Evolutionary conservation across 2,113 vertebrate genomes (phyloP), one percentile per base, ranked within the genome.

Genomic region (Labeo rohita): DNA sequence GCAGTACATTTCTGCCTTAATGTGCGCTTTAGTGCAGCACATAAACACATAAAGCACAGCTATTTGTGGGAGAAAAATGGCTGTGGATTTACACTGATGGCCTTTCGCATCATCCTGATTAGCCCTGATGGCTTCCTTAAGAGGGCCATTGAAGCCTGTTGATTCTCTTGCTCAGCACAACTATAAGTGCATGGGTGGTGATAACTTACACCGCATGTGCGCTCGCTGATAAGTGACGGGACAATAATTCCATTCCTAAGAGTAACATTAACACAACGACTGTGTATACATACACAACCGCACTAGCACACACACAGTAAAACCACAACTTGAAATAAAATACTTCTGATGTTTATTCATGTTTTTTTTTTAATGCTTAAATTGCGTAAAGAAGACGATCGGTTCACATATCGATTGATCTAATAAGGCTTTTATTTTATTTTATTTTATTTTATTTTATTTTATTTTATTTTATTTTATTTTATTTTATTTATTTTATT

Each of bases 141-240:
- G 63, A 65, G 65, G 54, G 76, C 49, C 54, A 85, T 88, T 86
- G 61, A 63, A 16, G 79, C 59, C 59, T 39, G 52, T 74, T 82
- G 73, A 79, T 56, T 15, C 56, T 65, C 23, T 34, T 43, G 80
- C 74, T 47, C 18, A 6, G 45, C 54, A 36, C 63, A 80, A 88
- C 45, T 15, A 10, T 45, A 43, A 59, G 76, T 47, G 59, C 56
- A 34, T 50, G 23, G 50, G 28, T 34, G 56, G 36, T 34, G 74
- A 79, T 70, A 34, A 39, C 23, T 50, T 77, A 78, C 74, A 77
- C 12, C 12, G 8, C 79, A 85, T 77, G 78, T 88, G 84, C 74
- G 7, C 59, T 83, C 45, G 39, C 45, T 79, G 84, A 88, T 88
- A 88, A 86, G 80, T 12, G 18, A 85, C 45, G 7, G 47, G 76